These are phyloP conservation scores for Hippocampus kuda DNA, from an alignment of 2,797 vertebrate genomes.

Conservation along the genomic window DNA sequence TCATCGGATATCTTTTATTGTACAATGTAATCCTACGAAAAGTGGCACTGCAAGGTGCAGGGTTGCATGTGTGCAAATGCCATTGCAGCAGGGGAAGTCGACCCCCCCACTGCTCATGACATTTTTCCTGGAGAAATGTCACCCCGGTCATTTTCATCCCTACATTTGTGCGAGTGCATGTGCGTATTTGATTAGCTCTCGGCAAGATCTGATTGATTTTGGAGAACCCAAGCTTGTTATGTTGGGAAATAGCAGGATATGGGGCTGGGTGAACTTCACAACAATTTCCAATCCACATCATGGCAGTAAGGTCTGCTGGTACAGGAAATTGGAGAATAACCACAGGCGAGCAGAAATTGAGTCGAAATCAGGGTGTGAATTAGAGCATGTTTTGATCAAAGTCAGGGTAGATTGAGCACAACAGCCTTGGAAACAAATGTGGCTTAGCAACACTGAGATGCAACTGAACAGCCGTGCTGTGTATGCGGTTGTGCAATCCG, in stretches of 20 bases:
- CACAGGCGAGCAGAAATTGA: neutral
- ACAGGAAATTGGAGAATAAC: neutral
- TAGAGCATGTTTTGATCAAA: neutral
- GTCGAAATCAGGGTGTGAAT: neutral
- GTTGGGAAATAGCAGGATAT: constrained; percentile 23
- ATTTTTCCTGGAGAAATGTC: constrained; percentile 65
- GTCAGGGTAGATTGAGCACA: neutral
- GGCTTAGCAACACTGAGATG: too few species aligned
- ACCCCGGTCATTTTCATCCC: constrained; percentile 53
- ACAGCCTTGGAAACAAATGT: neutral
- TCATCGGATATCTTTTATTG: constrained; percentile 49
- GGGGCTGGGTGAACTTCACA: constrained; percentile 1
- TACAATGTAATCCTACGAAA: constrained; percentile 45
- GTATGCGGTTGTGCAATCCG: too few species aligned
- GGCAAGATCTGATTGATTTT: constrained; percentile 31
- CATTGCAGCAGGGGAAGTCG: constrained; percentile 45
- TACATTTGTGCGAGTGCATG: constrained; percentile 10
- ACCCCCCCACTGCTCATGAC: constrained; percentile 56
- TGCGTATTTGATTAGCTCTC: constrained; percentile 32
- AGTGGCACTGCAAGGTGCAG: constrained; percentile 27
- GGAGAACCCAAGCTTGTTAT: constrained; percentile 23
- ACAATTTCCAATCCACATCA: constrained; percentile 3
- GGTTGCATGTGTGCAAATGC: constrained; percentile 52
- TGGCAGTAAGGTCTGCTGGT: neutral
- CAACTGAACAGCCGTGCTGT: too few species aligned